A percentile compares a stretch with the other conserved stretches of the same genome.
Conservation (phyloP, 2,797 vertebrate genomes). For the Carcharodon carcharias region DNA sequence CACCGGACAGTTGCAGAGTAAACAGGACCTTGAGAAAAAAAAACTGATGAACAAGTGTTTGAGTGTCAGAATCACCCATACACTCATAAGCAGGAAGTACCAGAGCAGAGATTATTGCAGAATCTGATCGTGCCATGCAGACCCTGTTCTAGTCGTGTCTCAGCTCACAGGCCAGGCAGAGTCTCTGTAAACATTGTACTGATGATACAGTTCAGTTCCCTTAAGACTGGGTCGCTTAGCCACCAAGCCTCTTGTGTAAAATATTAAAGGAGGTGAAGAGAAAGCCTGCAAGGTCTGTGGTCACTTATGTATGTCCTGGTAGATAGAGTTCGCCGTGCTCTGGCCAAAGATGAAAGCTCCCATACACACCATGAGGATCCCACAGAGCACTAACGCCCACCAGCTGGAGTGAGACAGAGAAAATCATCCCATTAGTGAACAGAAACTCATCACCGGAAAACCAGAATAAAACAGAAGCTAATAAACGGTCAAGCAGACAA, state of each 20-base stretch:
- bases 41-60: background rate
- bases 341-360: constrained; percentile 94
- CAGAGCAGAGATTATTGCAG: background rate
- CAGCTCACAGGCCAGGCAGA: background rate
- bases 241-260: background rate
- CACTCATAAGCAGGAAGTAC: background rate
- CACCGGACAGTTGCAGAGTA: no score
- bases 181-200: constrained; percentile 49
- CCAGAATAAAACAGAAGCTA: background rate
- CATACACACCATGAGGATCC: constrained; percentile 76
- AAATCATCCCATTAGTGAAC: background rate
- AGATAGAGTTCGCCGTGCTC: constrained; percentile 85
- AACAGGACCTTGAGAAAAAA: background rate
- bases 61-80: background rate
- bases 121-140: background rate
- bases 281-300: constrained; percentile 5
- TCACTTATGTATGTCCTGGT: constrained; percentile 62
- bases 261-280: background rate
- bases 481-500: no score
- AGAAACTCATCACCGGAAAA: background rate
- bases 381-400: constrained; percentile 70
- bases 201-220: background rate
- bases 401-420: constrained; percentile 59
- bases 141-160: background rate
- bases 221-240: background rate